These are phyloP conservation scores for Chromoteleia sp. DNA, from an alignment of 2,888 invertebrate genomes.

Conservation along the genomic window DNA sequence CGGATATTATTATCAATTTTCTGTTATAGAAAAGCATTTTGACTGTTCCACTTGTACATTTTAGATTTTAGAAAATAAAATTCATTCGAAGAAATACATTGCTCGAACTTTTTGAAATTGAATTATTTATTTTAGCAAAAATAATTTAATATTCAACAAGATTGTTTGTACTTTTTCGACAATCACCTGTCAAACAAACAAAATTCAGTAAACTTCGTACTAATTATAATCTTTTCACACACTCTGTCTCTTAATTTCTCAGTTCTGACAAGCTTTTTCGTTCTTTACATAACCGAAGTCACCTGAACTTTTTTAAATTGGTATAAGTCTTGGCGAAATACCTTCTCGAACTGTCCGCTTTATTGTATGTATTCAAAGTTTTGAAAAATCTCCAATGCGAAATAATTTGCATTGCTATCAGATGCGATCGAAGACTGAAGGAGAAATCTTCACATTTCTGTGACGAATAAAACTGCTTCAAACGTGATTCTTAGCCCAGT, in stretches of 20 bases:
- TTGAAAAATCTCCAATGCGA: constrained; percentile 50
- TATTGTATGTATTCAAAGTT: constrained; percentile 57
- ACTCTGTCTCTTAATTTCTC: constrained; percentile 33
- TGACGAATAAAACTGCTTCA: constrained; percentile 52
- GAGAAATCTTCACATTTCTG: constrained; percentile 50
- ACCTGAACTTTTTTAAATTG: constrained; percentile 33
- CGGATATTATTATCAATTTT: constrained; percentile 20
- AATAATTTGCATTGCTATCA: constrained; percentile 65
- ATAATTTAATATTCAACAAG: neutral
- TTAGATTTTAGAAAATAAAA: constrained; percentile 1
- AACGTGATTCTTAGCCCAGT: constrained; percentile 62
- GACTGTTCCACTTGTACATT: constrained; percentile 45
- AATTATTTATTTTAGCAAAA: neutral
- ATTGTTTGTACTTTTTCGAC: constrained; percentile 4
- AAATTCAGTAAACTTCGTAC: neutral
- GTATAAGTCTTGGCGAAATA: constrained; percentile 1
- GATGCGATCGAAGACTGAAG: constrained; percentile 50
- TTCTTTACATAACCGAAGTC: constrained; percentile 4
- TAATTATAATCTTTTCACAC: constrained; percentile 36
- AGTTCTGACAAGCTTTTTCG: constrained; percentile 1
- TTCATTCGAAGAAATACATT: neutral
- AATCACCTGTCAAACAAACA: constrained; percentile 3
- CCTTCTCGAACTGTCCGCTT: constrained; percentile 27
- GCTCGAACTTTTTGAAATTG: constrained; percentile 3
- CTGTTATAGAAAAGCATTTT: constrained; percentile 16